These are phyloP conservation scores for Bombus pascuorum DNA, from an alignment of 1,140 invertebrate genomes.

Conservation along the genomic window DNA sequence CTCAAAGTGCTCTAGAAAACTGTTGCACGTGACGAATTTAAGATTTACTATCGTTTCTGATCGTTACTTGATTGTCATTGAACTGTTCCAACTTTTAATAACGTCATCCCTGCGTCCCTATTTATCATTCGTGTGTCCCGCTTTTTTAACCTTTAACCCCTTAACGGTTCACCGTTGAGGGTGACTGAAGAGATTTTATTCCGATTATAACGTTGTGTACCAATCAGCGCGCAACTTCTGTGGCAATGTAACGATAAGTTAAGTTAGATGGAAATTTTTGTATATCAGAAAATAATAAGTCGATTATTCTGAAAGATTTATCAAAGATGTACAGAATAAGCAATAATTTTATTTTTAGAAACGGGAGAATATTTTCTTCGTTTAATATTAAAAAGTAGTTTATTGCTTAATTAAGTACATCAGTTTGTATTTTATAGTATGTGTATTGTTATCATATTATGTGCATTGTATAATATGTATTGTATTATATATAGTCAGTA, in stretches of 20 bases:
- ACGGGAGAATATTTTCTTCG: background rate
- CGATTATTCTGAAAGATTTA: background rate
- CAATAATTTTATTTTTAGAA: background rate
- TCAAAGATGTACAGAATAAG: background rate
- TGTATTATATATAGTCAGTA: background rate
- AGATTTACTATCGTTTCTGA: background rate
- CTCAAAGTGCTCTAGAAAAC: background rate
- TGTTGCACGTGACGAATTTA: background rate
- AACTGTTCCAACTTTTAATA: constrained; percentile 12
- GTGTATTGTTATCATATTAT: no score
- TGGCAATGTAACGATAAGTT: background rate
- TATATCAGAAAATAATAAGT: background rate
- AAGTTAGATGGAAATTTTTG: background rate
- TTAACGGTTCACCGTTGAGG: constrained; percentile 27
- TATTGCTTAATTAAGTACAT: background rate
- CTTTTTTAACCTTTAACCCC: constrained; percentile 38
- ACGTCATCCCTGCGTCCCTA: constrained; percentile 13
- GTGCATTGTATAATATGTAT: background rate
- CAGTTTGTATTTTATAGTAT: no score
- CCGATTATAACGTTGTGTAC: background rate
- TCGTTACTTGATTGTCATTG: background rate
- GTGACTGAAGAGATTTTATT: constrained; percentile 29
- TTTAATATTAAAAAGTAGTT: background rate
- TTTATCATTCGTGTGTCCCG: constrained; percentile 19
- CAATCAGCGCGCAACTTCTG: background rate